A percentile compares a stretch with the other conserved stretches of the same genome.
These are phyloP conservation scores for Spodoptera littoralis DNA, from an alignment of 2,888 invertebrate species.

Conservation along the genomic window DNA sequence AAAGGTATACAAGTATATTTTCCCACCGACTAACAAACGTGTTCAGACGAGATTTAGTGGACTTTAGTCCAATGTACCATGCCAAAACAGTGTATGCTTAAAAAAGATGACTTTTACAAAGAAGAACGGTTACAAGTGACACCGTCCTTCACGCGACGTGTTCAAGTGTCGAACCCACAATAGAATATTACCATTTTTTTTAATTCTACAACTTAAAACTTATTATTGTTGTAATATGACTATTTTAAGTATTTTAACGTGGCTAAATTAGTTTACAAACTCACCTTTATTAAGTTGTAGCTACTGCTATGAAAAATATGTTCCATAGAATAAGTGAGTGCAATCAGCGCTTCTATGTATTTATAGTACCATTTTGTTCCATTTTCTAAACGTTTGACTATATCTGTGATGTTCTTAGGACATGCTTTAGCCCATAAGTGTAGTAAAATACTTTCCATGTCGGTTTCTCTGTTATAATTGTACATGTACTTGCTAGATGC, in stretches of 20 bases:
- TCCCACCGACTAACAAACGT: no score
- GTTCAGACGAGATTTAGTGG: no score
- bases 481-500: constrained; percentile 70
- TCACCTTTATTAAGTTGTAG: constrained; percentile 68
- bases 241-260: constrained; percentile 7
- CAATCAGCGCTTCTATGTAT: constrained; percentile 67
- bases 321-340: constrained; percentile 64
- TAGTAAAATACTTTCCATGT: constrained; percentile 63
- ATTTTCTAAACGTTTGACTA: constrained; percentile 50
- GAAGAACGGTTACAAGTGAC: no score
- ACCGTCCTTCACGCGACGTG: constrained; percentile 3
- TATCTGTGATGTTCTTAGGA: constrained; percentile 54
- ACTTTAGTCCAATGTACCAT: no score
- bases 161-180: background rate
- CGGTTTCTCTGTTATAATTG: constrained; percentile 54
- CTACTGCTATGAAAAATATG: constrained; percentile 57
- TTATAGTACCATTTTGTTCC: constrained; percentile 68
- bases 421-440: constrained; percentile 72
- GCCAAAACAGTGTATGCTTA: no score
- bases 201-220: constrained; percentile 9
- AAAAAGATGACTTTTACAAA: no score
- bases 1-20: no score
- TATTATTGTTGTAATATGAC: constrained; percentile 6
- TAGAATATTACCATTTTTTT: constrained; percentile 7
- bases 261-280: constrained; percentile 6